Conservation (phyloP, 2,888 invertebrate genomes). For the Melinopterus prodromus region DNA sequence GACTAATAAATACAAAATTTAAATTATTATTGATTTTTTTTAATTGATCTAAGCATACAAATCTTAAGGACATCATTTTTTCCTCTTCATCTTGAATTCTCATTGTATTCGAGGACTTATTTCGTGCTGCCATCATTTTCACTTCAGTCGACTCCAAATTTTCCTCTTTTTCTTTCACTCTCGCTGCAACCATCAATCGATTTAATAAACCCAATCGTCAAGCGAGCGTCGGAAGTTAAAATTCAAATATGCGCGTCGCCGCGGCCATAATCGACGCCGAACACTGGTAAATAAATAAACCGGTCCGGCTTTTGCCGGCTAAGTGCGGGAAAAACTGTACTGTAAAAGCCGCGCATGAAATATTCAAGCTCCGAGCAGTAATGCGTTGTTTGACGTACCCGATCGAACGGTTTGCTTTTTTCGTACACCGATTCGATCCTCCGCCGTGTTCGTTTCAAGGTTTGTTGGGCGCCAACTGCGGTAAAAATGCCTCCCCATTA, state of each 20-base stretch:
- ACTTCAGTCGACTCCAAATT: no score
- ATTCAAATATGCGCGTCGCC: background rate
- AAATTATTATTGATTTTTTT: no score
- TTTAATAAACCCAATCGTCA: background rate
- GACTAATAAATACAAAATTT: no score
- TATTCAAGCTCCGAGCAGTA: background rate
- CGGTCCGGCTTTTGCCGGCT: background rate
- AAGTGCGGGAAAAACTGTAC: background rate
- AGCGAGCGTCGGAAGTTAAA: background rate
- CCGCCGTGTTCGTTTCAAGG: background rate
- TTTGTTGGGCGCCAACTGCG: background rate
- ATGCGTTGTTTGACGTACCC: slow-evolving; percentile 4
- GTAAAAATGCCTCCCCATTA: background rate
- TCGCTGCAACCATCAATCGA: background rate
- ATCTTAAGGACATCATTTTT: no score
- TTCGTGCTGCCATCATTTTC: no score
- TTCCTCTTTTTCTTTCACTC: no score
- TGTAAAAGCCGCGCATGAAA: background rate
- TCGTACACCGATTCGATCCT: background rate
- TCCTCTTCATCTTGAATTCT: no score
- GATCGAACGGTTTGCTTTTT: background rate
- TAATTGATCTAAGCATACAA: no score
- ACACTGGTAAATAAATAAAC: background rate
- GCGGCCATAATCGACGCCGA: background rate
- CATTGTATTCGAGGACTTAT: no score